Evolutionary conservation across 1,140 invertebrate genomes (phyloP).

Genomic region (Triops cancriformis): DNA sequence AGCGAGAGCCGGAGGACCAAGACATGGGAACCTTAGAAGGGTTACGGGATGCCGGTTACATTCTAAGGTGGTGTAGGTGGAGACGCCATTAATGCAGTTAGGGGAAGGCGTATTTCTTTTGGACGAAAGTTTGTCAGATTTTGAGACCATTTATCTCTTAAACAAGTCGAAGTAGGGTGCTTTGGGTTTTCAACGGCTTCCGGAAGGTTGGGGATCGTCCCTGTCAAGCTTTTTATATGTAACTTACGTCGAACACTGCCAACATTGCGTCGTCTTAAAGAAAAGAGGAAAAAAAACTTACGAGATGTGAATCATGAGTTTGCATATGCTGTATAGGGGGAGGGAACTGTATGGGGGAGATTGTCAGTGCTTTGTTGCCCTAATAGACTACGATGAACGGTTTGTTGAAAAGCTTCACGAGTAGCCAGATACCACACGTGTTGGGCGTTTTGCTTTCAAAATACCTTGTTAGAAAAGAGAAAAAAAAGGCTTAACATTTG

Average conservation of each 20-base stretch:
- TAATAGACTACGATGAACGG: background rate
- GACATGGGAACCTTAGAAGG: background rate
- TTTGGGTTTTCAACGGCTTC: background rate
- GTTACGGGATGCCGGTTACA: slow-evolving; percentile 8
- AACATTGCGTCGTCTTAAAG: background rate
- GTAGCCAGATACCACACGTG: background rate
- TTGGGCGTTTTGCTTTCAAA: background rate
- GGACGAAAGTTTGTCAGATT: background rate
- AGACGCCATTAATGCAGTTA: background rate
- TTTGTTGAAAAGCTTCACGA: background rate
- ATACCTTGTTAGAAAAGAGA: background rate
- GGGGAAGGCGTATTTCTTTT: background rate
- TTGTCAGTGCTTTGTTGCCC: background rate
- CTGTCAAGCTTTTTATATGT: background rate
- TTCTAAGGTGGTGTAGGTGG: slow-evolving; percentile 7
- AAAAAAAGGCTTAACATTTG: background rate
- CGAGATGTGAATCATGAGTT: background rate
- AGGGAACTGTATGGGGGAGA: background rate
- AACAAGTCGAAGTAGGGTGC: background rate
- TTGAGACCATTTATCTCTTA: background rate
- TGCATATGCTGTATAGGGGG: background rate
- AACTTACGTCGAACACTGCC: background rate
- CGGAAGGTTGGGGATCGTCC: background rate
- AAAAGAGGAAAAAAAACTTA: too few species aligned
- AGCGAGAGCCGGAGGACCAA: background rate